A percentile compares a stretch with the other conserved stretches of the same genome.
Evolutionary conservation across 2,888 invertebrate genomes (phyloP).

Genomic region (Drosophila greeni): DNA sequence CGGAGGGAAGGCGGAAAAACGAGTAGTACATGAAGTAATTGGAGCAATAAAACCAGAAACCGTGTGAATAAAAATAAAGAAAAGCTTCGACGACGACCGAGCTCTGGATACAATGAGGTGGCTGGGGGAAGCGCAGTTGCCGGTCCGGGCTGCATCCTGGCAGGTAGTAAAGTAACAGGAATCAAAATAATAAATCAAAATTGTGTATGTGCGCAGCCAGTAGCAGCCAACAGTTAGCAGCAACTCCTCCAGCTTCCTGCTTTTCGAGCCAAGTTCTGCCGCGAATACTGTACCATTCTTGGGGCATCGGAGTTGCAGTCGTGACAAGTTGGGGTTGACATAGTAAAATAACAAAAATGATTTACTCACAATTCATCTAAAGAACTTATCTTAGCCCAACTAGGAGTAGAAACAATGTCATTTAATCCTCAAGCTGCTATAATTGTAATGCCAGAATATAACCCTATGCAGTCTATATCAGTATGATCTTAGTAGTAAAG

Average conservation of each 20-base stretch:
- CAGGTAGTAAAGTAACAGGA: conserved; percentile 64
- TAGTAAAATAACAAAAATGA: no score
- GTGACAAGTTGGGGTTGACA: conserved; percentile 7
- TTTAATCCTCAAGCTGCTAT: no score
- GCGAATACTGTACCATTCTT: conserved; percentile 10
- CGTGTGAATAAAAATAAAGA: conserved; percentile 62
- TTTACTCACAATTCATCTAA: no score
- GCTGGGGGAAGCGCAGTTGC: conserved; percentile 7
- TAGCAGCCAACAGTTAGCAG: conserved; percentile 41
- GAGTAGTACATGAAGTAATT: conserved; percentile 62
- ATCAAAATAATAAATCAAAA: conserved; percentile 69
- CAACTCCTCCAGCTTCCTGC: conserved; percentile 11
- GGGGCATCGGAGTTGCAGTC: neutral
- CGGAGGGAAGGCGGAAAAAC: conserved; percentile 9
- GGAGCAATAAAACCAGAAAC: conserved; percentile 66
- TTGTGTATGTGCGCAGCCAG: conserved; percentile 44
- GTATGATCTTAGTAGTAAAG: no score
- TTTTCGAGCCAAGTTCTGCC: conserved; percentile 10
- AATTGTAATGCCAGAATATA: no score
- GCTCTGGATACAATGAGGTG: conserved; percentile 40
- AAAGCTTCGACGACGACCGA: conserved; percentile 41
- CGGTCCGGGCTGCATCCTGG: conserved; percentile 38
- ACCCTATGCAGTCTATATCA: no score
- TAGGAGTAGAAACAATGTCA: no score
- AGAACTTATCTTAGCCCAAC: no score